phyloP scores from a whole-genome alignment of 2,888 invertebrate species.

The Drosophila demipolita region DNA sequence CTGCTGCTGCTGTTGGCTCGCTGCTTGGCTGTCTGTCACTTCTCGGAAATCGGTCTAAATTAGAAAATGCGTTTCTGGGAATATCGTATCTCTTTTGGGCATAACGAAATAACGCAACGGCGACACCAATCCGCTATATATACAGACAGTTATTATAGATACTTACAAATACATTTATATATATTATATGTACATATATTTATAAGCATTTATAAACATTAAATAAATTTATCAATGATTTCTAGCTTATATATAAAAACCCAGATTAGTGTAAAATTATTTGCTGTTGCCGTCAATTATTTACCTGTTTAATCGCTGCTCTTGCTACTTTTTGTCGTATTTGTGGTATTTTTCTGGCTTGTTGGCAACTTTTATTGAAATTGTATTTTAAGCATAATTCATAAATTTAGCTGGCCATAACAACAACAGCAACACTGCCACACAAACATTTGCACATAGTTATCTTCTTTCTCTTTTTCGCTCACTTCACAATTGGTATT shows the following conservation, averaged over 20 bases:
- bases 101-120: conserved; percentile 64
- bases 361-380: conserved; percentile 69
- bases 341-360: conserved; percentile 48
- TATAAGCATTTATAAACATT: conserved; percentile 19
- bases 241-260: conserved; percentile 40
- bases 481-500: conserved; percentile 24
- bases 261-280: conserved; percentile 19
- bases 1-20: conserved; percentile 56
- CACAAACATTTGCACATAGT: conserved; percentile 42
- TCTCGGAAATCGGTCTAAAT: conserved; percentile 84
- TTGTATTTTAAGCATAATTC: conserved; percentile 74
- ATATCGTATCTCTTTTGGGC: conserved; percentile 81
- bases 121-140: conserved; percentile 55
- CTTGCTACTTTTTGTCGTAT: conserved; percentile 48
- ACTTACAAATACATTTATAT: conserved; percentile 23
- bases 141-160: conserved; percentile 36
- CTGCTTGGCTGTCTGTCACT: conserved; percentile 80
- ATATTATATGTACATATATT: conserved; percentile 3
- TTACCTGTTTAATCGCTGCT: conserved; percentile 63
- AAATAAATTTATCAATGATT: conserved; percentile 57
- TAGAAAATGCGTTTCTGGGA: conserved; percentile 84
- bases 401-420: conserved; percentile 46
- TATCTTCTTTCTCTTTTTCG: conserved; percentile 20
- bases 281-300: conserved; percentile 45
- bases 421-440: conserved; percentile 17